phyloP scores from a whole-genome alignment of 2,797 vertebrate species.

The Urophycis tenuis region DNA sequence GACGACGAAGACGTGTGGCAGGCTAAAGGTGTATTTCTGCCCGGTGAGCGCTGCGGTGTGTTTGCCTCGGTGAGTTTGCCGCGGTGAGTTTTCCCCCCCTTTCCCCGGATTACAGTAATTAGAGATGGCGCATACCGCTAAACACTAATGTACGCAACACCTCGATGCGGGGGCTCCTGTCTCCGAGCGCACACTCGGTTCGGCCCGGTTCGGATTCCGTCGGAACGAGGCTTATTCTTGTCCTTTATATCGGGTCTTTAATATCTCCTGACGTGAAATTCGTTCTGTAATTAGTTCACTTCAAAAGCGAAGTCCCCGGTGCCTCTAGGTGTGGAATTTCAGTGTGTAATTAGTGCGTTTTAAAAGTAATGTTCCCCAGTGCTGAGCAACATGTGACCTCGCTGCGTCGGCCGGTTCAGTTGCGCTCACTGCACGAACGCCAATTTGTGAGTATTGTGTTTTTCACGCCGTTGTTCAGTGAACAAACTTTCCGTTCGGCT shows the following conservation, averaged over 20 bases:
- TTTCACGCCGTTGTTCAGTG: neutral
- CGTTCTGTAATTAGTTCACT: too few species aligned
- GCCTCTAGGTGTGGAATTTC: neutral
- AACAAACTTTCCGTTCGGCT: neutral
- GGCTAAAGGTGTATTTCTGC: conserved; percentile 16
- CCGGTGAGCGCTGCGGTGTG: neutral
- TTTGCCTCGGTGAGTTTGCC: neutral
- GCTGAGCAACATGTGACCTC: neutral
- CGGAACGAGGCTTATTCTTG: conserved; percentile 13
- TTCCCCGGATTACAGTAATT: conserved; percentile 27
- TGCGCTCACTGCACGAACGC: neutral
- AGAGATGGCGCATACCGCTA: conserved; percentile 11
- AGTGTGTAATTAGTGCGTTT: neutral
- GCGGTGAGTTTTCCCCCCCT: neutral
- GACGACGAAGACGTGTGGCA: neutral
- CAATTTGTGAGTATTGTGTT: neutral
- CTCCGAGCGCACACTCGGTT: neutral
- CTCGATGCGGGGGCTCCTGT: conserved; percentile 3
- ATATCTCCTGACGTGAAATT: neutral
- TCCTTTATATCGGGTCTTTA: neutral
- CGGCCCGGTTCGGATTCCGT: conserved; percentile 12
- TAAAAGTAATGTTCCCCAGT: neutral
- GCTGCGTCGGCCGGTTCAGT: neutral
- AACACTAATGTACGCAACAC: conserved; percentile 9
- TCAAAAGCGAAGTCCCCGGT: too few species aligned